These are phyloP conservation scores for Hemichromis elongatus DNA, from an alignment of 2,113 vertebrate species.

Conservation along the genomic window DNA sequence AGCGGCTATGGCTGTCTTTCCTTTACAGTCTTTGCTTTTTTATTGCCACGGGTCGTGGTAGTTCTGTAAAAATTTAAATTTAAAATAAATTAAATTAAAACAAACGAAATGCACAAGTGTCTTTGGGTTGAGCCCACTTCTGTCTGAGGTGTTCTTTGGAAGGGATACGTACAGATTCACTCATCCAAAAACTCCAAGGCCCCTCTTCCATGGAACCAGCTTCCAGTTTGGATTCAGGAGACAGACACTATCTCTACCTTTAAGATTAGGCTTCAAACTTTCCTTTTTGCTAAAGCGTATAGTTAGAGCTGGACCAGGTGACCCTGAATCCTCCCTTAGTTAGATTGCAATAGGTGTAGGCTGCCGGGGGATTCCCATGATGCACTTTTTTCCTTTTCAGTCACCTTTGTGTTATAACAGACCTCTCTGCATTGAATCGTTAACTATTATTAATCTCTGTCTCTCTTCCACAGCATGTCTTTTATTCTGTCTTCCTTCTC, in stretches of 20 bases:
- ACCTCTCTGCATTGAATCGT: neutral
- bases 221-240: neutral
- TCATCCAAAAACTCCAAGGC: neutral
- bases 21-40: rapidly evolving
- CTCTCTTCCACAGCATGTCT: rapidly evolving
- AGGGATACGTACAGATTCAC: neutral
- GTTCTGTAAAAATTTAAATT: neutral
- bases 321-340: neutral
- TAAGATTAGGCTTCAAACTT: rapidly evolving
- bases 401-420: neutral
- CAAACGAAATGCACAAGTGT: neutral
- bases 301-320: neutral
- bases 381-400: rapidly evolving
- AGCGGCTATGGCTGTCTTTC: neutral
- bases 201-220: neutral
- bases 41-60: rapidly evolving
- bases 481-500: too few relatives aligned
- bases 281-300: neutral
- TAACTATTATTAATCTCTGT: rapidly evolving
- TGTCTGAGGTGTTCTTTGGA: neutral
- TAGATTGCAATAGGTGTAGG: rapidly evolving
- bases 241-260: neutral
- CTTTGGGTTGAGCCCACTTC: rapidly evolving
- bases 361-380: neutral
- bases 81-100: neutral